Base-by-base conservation (phyloP, 2,113 vertebrate genomes). In the Orthonyx spaldingii region DNA sequence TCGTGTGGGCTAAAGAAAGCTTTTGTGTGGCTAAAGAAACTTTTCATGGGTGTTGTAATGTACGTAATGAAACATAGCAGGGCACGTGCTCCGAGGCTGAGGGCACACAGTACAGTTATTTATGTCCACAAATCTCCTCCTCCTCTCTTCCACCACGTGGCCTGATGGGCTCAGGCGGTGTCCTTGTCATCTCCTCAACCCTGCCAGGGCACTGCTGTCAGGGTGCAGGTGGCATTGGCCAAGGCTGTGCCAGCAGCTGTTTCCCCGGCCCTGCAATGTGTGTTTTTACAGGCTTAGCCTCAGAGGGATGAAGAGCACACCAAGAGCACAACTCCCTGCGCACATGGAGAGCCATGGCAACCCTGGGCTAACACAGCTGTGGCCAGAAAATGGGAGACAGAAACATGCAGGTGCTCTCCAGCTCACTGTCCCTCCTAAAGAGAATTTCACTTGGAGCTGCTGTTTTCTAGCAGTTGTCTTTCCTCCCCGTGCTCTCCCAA, bases 131-230 rank as follows among this genome's bases (percentile, higher is more conserved):
- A 6, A 32, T 17, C 10, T 55, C 33, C 14, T 37, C 70, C 52
- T 68, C 11, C 16, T 88, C 16, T 69, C 19, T 11, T 64, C 41
- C 32, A 13, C 13, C 35, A 13, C 0, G 0, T 3, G 11, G 10
- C 26, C 21, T 59, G 41, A 10, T 24, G 57, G 49, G 22, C 23
- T 85, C 24, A 27, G 60, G 18, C 3, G 8, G 9, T 9, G 24
- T 47, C 65, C 16, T 2, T 18, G 27, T 53, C 47, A 41, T 5
- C 41, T 52, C 49, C 33, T 44, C 41, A 55, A 2, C 37, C 11
- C 19, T 80, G 19, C 5, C 44, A 79, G 65, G 20, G 5, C n/a
- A 3, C 32, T 39, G 37, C 20, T 63, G 30, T 32, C n/a, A 33
- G 33, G 27, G 35, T 59, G 7, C 23, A n/a, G 89, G 35, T 79